Evolutionary conservation across 2,797 vertebrate species (phyloP), one percentile per base, ranked within the genome.

Genomic region (Danio choprae): DNA sequence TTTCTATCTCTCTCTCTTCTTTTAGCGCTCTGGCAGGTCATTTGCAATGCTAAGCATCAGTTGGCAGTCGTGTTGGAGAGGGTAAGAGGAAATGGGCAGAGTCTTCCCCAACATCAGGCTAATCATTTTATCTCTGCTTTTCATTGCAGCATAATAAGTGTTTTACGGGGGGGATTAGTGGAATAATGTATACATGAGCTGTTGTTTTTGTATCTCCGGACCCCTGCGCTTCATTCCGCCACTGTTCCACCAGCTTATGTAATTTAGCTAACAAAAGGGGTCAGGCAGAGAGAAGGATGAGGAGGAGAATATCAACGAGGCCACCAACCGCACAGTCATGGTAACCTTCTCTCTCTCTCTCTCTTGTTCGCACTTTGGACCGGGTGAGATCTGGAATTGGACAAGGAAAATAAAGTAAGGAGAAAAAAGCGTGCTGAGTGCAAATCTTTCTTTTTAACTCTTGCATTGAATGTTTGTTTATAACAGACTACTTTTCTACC

Each of bases 251-350:
- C 80, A 83, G 62, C 88, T 91, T 92, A 90, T 89, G 87, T 90
- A 92, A 92, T 86, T 86, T 81, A 84, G 74, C 90, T 89, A 91
- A 92, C 89, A 90, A 92, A 91, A 90, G 88, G 84, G 76, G 83
- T 83, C 83, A 51, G 74, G 81, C 76, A 68, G 84, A 84, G 77
- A 86, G 71, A 84, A 84, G 80, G 77, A 81, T 58, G 48, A 69
- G 36, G 46, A 56, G 62, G 62, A 71, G 86, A 84, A 86, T 87
- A 88, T 65, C 81, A 87, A 86, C 51, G 64, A 87, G 77, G 75
- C 51, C 58, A 50, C 67, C 41, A 70, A 78, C 78, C 69, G 68
- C 72, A 78, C 73, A 77, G 69, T 70, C 78, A 75, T 65, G 22
- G 77, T 76, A 84, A 84, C 78, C 72, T 56, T 44, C 44, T 63